Conservation (phyloP, 37 sponge, comb jelly and placozoan genomes). For the Corticium candelabrum region DNA sequence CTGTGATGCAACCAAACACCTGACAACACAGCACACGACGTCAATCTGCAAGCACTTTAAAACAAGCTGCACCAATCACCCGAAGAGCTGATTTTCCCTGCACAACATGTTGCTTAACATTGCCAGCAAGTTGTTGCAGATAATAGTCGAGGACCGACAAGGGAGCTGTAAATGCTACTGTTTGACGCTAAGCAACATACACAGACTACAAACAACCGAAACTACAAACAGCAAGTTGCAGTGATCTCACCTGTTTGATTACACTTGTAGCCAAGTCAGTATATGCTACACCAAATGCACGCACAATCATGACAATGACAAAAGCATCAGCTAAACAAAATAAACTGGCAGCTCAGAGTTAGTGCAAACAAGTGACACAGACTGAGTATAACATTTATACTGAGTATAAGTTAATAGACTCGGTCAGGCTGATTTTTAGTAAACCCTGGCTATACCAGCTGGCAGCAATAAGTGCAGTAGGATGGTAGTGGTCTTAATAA, state of each 20-base stretch:
- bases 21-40: too few relatives aligned
- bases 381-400: neutral
- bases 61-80: constrained; percentile 14
- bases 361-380: neutral
- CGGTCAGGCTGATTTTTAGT: too few relatives aligned
- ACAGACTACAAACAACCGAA: too few relatives aligned
- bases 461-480: too few relatives aligned
- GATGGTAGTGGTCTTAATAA: too few relatives aligned
- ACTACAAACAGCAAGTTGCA: neutral
- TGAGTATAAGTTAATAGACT: too few relatives aligned
- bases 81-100: constrained; percentile 34
- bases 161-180: constrained; percentile 50
- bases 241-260: constrained; percentile 50
- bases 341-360: neutral
- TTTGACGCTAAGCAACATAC: constrained; percentile 43
- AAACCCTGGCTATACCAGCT: too few relatives aligned
- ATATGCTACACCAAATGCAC: constrained; percentile 37
- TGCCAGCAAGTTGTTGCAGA: constrained; percentile 47
- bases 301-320: neutral
- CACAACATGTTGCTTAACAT: constrained; percentile 24
- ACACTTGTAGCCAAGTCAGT: constrained; percentile 73
- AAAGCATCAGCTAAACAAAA: neutral
- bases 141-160: constrained; percentile 55
- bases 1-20: too few relatives aligned
- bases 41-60: too few relatives aligned